A percentile compares a stretch with the other conserved stretches of the same genome.
Conservation (phyloP, 1,140 invertebrate genomes). For the Formica selysi region DNA sequence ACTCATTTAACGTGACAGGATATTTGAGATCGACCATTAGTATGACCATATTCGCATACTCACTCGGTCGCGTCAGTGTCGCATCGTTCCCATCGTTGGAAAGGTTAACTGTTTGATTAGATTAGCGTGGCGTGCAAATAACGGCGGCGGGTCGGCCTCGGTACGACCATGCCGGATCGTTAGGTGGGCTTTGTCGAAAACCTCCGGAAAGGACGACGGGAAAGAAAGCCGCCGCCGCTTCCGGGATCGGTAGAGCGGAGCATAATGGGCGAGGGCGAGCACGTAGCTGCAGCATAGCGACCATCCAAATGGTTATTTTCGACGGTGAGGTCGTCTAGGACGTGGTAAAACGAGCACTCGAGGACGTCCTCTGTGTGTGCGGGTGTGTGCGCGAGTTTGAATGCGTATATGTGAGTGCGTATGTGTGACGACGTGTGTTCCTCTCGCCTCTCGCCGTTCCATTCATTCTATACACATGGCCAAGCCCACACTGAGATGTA, state of each 20-base stretch:
- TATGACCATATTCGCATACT: neutral
- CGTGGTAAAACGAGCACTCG: slow-evolving; percentile 82
- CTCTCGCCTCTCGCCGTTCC: slow-evolving; percentile 70
- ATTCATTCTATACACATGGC: slow-evolving; percentile 57
- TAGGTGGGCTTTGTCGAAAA: slow-evolving; percentile 27
- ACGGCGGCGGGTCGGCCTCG: slow-evolving; percentile 6
- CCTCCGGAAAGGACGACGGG: slow-evolving; percentile 17
- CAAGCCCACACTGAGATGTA: slow-evolving; percentile 76
- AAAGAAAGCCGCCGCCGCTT: slow-evolving; percentile 52
- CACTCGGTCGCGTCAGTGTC: slow-evolving; percentile 28
- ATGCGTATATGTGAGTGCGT: slow-evolving; percentile 53
- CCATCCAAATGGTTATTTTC: slow-evolving; percentile 83
- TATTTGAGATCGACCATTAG: slow-evolving; percentile 21
- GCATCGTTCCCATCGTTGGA: slow-evolving; percentile 15
- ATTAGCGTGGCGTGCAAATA: slow-evolving; percentile 50
- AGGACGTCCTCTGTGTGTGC: slow-evolving; percentile 79
- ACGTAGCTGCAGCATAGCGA: neutral
- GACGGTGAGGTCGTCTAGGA: slow-evolving; percentile 84
- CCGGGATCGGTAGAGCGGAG: slow-evolving; percentile 57
- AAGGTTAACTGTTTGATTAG: slow-evolving; percentile 50
- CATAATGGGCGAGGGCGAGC: slow-evolving; percentile 55
- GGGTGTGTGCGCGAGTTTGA: neutral
- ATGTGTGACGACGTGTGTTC: neutral
- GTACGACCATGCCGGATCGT: neutral
- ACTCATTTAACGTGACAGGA: neutral